Conservation (phyloP, 2,888 invertebrate species). For the Pandemis heparana region DNA sequence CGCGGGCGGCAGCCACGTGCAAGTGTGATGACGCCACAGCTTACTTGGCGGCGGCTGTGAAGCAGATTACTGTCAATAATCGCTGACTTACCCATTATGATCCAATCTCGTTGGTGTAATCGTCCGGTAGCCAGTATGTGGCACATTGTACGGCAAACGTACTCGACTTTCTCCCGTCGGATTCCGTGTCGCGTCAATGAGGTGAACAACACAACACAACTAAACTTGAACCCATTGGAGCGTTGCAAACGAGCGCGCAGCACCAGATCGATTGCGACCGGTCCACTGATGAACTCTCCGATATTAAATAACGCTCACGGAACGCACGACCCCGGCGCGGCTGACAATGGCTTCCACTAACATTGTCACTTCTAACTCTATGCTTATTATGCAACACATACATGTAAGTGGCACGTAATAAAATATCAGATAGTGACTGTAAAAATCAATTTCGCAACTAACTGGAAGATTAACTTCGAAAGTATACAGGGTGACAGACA, state of each 20-base stretch:
- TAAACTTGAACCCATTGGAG: slow-evolving; percentile 75
- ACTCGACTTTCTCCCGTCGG: slow-evolving; percentile 81
- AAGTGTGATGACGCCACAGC: slow-evolving; percentile 63
- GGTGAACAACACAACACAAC: slow-evolving; percentile 79
- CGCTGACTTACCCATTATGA: slow-evolving; percentile 75
- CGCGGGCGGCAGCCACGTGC: slow-evolving; percentile 59
- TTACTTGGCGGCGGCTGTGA: slow-evolving; percentile 63
- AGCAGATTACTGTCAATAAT: slow-evolving; percentile 55
- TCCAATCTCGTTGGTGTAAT: slow-evolving; percentile 74
- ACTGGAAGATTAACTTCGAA: slow-evolving; percentile 55
- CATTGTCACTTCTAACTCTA: slow-evolving; percentile 48
- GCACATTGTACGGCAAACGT: slow-evolving; percentile 71
- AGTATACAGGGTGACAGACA: slow-evolving; percentile 60
- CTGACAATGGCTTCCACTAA: slow-evolving; percentile 47
- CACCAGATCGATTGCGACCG: slow-evolving; percentile 77
- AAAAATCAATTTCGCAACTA: slow-evolving; percentile 42
- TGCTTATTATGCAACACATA: slow-evolving; percentile 50
- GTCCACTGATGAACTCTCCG: slow-evolving; percentile 62
- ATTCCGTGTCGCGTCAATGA: slow-evolving; percentile 80
- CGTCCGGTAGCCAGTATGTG: slow-evolving; percentile 63
- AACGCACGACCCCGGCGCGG: slow-evolving; percentile 54
- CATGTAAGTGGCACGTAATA: slow-evolving; percentile 47
- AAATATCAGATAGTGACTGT: slow-evolving; percentile 25
- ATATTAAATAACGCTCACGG: slow-evolving; percentile 64
- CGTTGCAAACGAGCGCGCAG: slow-evolving; percentile 67